Percentiles rank a stretch among this genome's conserved stretches.
Conservation (phyloP, 2,888 invertebrate genomes). For the Acholoe squamosa region DNA sequence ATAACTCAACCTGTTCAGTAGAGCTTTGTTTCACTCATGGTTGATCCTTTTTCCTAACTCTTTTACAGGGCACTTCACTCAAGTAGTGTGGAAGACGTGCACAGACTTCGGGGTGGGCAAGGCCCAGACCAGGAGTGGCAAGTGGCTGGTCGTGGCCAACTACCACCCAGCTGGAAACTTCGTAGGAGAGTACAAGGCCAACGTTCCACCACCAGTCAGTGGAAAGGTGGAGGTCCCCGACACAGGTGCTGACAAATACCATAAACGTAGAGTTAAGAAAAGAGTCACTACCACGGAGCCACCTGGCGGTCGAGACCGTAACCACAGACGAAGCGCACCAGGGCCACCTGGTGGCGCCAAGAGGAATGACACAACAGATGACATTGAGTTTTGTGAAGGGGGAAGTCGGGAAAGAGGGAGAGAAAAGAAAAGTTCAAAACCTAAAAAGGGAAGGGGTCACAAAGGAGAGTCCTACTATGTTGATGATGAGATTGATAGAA, state of each 20-base stretch:
- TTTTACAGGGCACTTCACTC: slow-evolving; percentile 89
- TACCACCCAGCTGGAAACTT: slow-evolving; percentile 94
- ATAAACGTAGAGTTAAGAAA: neutral
- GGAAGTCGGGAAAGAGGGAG: neutral
- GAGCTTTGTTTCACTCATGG: too few species aligned
- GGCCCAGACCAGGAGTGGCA: slow-evolving; percentile 89
- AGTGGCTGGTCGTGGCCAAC: slow-evolving; percentile 91
- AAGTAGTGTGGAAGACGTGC: slow-evolving; percentile 91
- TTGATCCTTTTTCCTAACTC: too few species aligned
- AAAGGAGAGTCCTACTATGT: neutral
- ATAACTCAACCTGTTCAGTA: too few species aligned
- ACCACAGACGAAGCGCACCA: slow-evolving; percentile 9
- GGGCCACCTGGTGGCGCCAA: neutral
- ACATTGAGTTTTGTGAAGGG: neutral
- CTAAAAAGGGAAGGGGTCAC: neutral
- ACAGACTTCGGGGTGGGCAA: slow-evolving; percentile 90
- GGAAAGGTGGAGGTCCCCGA: slow-evolving; percentile 56
- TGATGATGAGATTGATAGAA: neutral
- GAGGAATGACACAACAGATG: neutral
- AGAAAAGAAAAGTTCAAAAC: neutral
- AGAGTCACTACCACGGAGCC: neutral
- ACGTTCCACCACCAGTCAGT: slow-evolving; percentile 85
- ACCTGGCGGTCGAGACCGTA: neutral
- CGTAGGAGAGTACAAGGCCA: slow-evolving; percentile 89
- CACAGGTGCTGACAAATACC: slow-evolving; percentile 16